Base-by-base conservation (phyloP, 2,797 vertebrate species). In the Dicrostonyx torquatus region DNA sequence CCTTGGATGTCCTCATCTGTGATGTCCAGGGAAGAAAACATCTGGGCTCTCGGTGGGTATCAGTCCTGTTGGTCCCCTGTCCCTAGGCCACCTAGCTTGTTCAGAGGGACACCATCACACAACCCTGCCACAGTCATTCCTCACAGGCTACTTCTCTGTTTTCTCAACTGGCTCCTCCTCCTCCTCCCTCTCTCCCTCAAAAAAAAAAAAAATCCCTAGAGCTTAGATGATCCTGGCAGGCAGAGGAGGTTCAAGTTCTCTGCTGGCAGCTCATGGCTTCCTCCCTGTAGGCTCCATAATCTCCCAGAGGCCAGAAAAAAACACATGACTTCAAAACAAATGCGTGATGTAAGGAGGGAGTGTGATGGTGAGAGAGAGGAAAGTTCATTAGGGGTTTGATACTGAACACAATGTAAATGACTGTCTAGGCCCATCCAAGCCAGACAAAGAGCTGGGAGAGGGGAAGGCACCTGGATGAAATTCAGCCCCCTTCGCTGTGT, bases 311-410 rank as follows among this genome's bases (percentile, higher is more conserved):
- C 60, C 58, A 60, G 15, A 2, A 26, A 40, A 37, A n/a, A 34
- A 60, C 22, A 34, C 0, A 10, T 50, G 55, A 62, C 24, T 50
- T 90, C 58, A 91, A 96, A 95, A 96, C 89, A 93, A 91, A 92
- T 9, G 24, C 77, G 53, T 60, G 18, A 43, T 0, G 6, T 50
- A 78, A 58, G 68, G 26, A 84, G 34, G 22, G n/a, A 2, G 14
- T 37, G 24, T 40, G 68, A 26, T 0, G 18, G 87, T n/a, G 45
- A 89, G 12, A 60, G 43, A 87, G 29, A 79, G n/a, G 20, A 73
- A 29, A 87, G 86, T 20, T 34, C 72, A 48, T 45, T 18, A 55
- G 89, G 95, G 86, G 96, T 70, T 93, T 73, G n/a, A 40, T 26
- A 40, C 14, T 14, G 70, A 95, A 50, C 58, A 80, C 76, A 91